Base-by-base conservation (phyloP, 2,113 vertebrate genomes). In the Trinectes maculatus region DNA sequence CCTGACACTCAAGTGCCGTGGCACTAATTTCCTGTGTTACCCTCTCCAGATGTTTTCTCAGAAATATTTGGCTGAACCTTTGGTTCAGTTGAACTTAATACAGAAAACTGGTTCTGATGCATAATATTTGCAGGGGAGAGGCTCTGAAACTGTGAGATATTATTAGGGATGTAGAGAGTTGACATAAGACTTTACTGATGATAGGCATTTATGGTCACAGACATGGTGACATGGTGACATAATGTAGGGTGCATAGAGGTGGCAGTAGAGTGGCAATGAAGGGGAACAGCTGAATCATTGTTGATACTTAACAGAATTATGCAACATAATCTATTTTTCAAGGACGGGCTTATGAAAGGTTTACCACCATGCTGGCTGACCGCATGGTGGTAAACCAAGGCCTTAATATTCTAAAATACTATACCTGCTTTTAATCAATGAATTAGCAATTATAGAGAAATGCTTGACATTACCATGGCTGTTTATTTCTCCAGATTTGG, bases 241-340 rank as follows among this genome's bases (percentile, higher is more conserved):
- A 73, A 28, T 62, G n/a, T 25, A 57, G 70, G 59, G 57, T 79
- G 49, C 63, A 74, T 55, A 75, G n/a, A n/a, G n/a, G n/a, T n/a
- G n/a, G 61, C 36, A 58, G 69, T 8, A 59, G 56, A 70, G 69
- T 56, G 40, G 37, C 40, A 57, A 37, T 71, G 43, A 77, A 66
- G 65, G 21, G 43, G 24, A 73, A 69, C 47, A 65, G 63, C 48
- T 83, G 79, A 88, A 74, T 74, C 77, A 81, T 18, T 80, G 78
- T 71, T 80, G 79, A 80, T 67, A 79, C 80, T 83, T 78, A 81
- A 60, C 80, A 71, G 82, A 84, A 71, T 68, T 60, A 18, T 55
- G 61, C 68, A 79, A 54, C 43, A 71, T 80, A 78, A 84, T 67
- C 24, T 22, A 61, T 37, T 53, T 56, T 25, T 70, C 67, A 78